A percentile compares a stretch with the other conserved stretches of the same genome.
Evolutionary conservation across 2,113 vertebrate genomes (phyloP).

Genomic region (Hippolais icterina): DNA sequence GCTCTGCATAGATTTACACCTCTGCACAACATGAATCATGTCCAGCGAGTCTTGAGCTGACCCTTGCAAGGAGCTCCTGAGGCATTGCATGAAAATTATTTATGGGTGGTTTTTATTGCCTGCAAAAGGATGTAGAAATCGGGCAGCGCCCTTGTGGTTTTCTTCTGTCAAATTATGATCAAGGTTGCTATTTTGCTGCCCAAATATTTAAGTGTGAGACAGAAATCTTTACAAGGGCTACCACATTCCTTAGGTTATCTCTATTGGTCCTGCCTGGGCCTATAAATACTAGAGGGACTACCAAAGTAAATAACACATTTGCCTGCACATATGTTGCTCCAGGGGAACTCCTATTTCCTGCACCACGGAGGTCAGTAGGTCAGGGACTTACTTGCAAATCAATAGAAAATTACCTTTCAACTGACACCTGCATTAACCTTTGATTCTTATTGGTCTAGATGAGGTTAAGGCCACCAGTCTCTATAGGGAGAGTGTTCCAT

Average conservation of each 20-base stretch:
- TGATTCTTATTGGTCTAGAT: constrained; percentile 17
- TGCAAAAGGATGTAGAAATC: constrained; percentile 40
- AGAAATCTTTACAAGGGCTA: constrained; percentile 50
- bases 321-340: constrained; percentile 35
- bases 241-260: constrained; percentile 60
- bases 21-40: background rate
- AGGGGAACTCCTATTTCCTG: constrained; percentile 18
- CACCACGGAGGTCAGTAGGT: constrained; percentile 32
- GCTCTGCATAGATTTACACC: background rate
- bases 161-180: constrained; percentile 37
- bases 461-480: background rate
- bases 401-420: constrained; percentile 56
- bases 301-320: constrained; percentile 55
- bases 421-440: constrained; percentile 59
- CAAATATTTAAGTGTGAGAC: constrained; percentile 21
- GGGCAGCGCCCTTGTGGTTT: background rate
- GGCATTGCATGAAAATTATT: background rate
- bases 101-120: constrained; percentile 39
- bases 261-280: constrained; percentile 15
- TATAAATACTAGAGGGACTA: constrained; percentile 59
- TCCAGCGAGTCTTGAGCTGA: background rate
- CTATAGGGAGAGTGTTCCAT: background rate
- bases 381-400: constrained; percentile 55
- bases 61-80: background rate
- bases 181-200: constrained; percentile 29